A percentile compares a stretch with the other conserved stretches of the same genome.
phyloP scores from a whole-genome alignment of 1,140 invertebrate genomes.

The Harpegnathos saltator region DNA sequence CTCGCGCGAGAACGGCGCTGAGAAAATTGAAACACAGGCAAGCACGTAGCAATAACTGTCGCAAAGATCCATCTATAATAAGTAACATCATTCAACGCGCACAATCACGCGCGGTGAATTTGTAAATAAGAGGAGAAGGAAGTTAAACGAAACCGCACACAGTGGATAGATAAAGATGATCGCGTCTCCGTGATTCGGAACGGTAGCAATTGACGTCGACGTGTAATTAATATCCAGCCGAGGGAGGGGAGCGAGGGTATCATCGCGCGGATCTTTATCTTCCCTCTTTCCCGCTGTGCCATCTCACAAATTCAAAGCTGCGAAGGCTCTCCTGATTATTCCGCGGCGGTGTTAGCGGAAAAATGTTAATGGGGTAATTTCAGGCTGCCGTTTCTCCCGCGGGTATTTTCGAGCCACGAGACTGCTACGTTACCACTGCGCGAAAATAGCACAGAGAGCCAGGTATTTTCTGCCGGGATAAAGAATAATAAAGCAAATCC shows the following conservation, averaged over 20 bases:
- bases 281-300: neutral
- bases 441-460: constrained; percentile 44
- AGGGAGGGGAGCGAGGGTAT: neutral
- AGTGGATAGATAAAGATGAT: neutral
- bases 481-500: constrained; percentile 55
- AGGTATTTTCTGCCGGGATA: constrained; percentile 41
- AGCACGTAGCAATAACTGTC: no score
- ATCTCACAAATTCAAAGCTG: constrained; percentile 23
- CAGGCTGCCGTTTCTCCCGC: constrained; percentile 16
- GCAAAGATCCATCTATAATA: no score
- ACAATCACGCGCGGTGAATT: no score
- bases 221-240: neutral
- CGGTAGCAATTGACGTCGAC: neutral
- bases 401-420: constrained; percentile 18
- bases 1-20: neutral
- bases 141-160: no score
- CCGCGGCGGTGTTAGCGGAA: constrained; percentile 32
- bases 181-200: neutral
- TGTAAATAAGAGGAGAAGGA: no score
- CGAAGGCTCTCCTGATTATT: constrained; percentile 35
- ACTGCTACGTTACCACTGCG: constrained; percentile 11
- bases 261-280: neutral
- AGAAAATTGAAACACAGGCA: constrained; percentile 15
- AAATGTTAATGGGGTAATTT: constrained; percentile 52
- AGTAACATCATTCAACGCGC: no score